Evolutionary conservation across 1,140 invertebrate species (phyloP), one percentile per base, ranked within the genome.

Genomic region (Hypsibius dujardini): DNA sequence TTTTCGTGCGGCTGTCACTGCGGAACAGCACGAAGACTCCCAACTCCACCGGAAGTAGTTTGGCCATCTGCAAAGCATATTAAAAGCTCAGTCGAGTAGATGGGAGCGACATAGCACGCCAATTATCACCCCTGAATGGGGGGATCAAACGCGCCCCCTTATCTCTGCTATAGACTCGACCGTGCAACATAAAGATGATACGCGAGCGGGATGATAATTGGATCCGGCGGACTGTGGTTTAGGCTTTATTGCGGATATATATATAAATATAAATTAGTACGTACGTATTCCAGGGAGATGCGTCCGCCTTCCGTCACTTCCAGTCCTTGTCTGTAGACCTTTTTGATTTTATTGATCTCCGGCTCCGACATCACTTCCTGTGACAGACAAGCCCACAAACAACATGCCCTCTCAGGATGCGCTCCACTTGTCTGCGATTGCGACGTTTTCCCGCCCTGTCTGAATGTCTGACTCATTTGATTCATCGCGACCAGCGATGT

Each of bases 51-150:
- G 62, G 62, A 67, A 67, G 62, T 12, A 67, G 42, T 67, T 67
- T 67, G 62, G 62, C 62, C 62, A 67, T 67, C 62, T 67, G 45
- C 62, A 67, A 67, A 67, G 62, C 62, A 42, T 15, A 67, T 7
- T 15, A 28, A 28, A 28, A 28, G 28, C 28, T 28, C 28, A 28
- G 28, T 28, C 28, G 28, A 28, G 28, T 28, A 28, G 28, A 28
- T 28, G 28, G 28, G 28, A 28, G 28, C 28, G 28, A 28, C 28
- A 28, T 28, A 28, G 28, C 28, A 28, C 28, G 28, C 28, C 28
- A 28, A 28, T 28, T 28, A 28, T 28, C 28, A 28, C 28, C 28
- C 28, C 28, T 28, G 28, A 28, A 28, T 28, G 28, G 28, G 28
- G 28, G 28, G 28, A 28, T 28, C 28, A 28, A 28, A 28, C 28